Evolutionary conservation across 2,888 invertebrate genomes (phyloP).

Genomic region (Ypsolopha scabrella): DNA sequence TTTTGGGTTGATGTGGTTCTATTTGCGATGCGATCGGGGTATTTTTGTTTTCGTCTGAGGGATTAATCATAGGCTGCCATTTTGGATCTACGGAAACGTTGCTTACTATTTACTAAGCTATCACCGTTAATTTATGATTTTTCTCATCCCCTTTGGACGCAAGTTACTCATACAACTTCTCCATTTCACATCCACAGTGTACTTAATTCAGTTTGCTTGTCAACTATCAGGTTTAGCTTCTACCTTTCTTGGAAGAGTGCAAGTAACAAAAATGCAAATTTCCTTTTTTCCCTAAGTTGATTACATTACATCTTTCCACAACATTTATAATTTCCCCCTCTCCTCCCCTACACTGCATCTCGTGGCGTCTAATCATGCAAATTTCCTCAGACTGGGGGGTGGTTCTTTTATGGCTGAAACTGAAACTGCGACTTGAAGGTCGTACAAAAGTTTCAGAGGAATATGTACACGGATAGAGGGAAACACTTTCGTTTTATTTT

Average conservation of each 20-base stretch:
- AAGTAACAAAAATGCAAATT: background rate
- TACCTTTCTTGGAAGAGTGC: too few relatives aligned
- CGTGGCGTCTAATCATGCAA: conserved; percentile 54
- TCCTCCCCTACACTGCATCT: conserved; percentile 34
- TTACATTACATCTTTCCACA: background rate
- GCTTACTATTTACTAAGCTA: too few relatives aligned
- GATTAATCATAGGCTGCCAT: too few relatives aligned
- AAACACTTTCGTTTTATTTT: conserved; percentile 56
- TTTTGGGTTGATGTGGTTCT: background rate
- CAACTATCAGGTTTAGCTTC: too few relatives aligned
- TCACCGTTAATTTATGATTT: too few relatives aligned
- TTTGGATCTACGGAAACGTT: too few relatives aligned
- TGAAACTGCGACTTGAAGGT: conserved; percentile 63
- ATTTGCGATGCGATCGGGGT: background rate
- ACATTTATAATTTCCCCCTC: conserved; percentile 4
- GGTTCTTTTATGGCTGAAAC: conserved; percentile 38
- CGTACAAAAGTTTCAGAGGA: conserved; percentile 60
- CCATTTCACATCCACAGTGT: too few relatives aligned
- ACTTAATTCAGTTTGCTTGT: too few relatives aligned
- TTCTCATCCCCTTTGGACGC: too few relatives aligned
- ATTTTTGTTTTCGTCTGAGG: background rate
- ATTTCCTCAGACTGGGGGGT: conserved; percentile 49
- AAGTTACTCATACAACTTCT: too few relatives aligned
- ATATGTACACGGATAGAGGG: conserved; percentile 34
- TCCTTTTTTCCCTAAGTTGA: background rate